A percentile compares a stretch with the other conserved stretches of the same genome.
Evolutionary conservation across 1,140 invertebrate species (phyloP).

Genomic region (Mactra quadrangularis): DNA sequence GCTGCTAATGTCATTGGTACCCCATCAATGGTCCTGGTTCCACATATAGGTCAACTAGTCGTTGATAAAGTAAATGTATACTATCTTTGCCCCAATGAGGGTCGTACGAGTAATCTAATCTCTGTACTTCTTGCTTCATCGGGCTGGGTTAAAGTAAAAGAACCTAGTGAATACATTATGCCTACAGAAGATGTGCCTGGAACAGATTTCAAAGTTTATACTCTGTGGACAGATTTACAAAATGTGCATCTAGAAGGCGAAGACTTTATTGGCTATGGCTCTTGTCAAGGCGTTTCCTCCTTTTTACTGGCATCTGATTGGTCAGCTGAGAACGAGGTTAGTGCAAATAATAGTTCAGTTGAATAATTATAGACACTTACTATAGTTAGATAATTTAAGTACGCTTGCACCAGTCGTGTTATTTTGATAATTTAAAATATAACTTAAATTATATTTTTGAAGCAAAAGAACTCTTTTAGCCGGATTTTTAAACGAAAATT

Average conservation of each 20-base stretch:
- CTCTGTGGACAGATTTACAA: no score
- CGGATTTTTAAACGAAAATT: background rate
- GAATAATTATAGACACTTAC: background rate
- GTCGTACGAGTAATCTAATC: background rate
- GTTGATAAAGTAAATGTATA: background rate
- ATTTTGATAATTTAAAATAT: background rate
- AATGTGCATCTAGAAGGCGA: background rate
- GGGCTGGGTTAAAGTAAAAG: background rate
- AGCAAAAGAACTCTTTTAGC: background rate
- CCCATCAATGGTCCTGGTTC: conserved; percentile 33
- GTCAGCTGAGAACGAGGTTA: conserved; percentile 17
- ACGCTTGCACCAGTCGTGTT: no score
- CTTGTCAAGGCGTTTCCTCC: background rate
- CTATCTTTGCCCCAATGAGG: background rate
- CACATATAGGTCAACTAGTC: conserved; percentile 8
- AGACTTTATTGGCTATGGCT: background rate
- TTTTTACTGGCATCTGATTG: conserved; percentile 17
- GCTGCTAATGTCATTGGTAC: background rate
- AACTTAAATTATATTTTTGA: background rate
- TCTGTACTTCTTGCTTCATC: background rate
- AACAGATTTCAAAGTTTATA: background rate
- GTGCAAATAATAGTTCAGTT: background rate
- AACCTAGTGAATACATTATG: background rate
- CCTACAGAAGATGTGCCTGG: background rate
- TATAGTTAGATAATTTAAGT: background rate